Evolutionary conservation across 2,888 invertebrate species (phyloP), one percentile per base, ranked within the genome.

Genomic region (Conistra vaccinii): DNA sequence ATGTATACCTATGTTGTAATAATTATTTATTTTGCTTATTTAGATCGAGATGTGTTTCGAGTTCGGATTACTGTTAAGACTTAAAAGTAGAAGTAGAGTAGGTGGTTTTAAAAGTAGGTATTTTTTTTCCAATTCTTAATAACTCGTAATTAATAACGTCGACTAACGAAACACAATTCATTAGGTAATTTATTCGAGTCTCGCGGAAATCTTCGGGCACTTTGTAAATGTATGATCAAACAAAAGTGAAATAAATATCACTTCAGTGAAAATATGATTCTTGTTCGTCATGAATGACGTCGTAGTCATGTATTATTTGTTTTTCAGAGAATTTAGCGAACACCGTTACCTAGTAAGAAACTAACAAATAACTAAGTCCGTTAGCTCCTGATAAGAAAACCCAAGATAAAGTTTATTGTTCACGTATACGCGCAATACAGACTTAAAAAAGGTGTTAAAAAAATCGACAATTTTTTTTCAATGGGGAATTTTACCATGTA

Each of bases 361-460:
- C 55, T 81, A 84, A 76, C 76, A 76, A 69, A 76, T 73, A 81
- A 72, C 72, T 53, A 76, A 77, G 70, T 81, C 68, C 73, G 57
- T 63, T 63, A 45, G 68, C 65, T 55, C 29, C 45, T 80, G 85
- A 87, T 85, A 85, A 85, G 83, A 72, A 81, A 87, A 85, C 51
- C 76, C 75, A 62, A 78, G 85, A 85, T 85, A 85, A 80, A 70
- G n/a, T 76, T 85, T 73, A 85, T 79, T 73, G 73, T 42, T 76
- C 58, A 39, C 69, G 57, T 73, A 12, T 68, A 69, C 66, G 26
- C 69, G 32, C 39, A 29, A 23, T 26, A 65, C 55, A 51, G 57
- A n/a, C n/a, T n/a, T n/a, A n/a, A n/a, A n/a, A n/a, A n/a, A n/a
- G n/a, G n/a, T n/a, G n/a, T n/a, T n/a, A n/a, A n/a, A n/a, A n/a